Conservation (phyloP, 2,113 vertebrate species). For the Terrapene triunguis region DNA sequence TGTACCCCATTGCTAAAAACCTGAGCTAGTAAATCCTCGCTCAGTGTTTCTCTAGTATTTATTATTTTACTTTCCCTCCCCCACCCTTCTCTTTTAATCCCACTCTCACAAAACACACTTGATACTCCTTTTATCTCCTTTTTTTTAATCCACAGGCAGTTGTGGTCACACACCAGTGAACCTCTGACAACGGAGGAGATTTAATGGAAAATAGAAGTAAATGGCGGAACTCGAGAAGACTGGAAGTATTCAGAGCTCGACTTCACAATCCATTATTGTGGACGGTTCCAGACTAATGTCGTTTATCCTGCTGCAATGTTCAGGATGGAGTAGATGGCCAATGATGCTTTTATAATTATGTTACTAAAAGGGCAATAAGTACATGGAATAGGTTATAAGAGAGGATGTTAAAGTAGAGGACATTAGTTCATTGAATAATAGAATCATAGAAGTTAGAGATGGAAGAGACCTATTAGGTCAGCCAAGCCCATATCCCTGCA, state of each 20-base stretch:
- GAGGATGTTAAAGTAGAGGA: slow-evolving; percentile 16
- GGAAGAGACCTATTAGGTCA: not conserved
- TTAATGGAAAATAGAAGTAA: slow-evolving; percentile 40
- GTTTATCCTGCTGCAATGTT: slow-evolving; percentile 41
- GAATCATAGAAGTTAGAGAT: not conserved
- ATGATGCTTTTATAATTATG: slow-evolving; percentile 11
- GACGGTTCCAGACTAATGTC: slow-evolving; percentile 38
- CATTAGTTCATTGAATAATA: slow-evolving; percentile 18
- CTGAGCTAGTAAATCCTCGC: not conserved
- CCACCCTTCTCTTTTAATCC: not conserved
- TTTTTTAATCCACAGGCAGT: not conserved
- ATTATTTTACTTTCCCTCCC: not conserved
- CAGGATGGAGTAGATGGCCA: not conserved
- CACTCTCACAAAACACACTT: not conserved
- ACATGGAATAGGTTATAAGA: slow-evolving; percentile 22
- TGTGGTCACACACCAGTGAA: not conserved
- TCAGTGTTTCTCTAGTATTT: not conserved
- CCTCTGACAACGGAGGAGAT: not conserved
- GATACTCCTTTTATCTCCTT: not conserved
- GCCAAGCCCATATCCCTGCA: not conserved
- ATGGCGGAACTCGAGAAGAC: not conserved
- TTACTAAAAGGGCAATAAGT: slow-evolving; percentile 39
- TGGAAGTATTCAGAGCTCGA: slow-evolving; percentile 9
- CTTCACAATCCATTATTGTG: slow-evolving; percentile 36
- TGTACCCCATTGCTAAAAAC: not conserved